phyloP scores from a whole-genome alignment of 2,113 vertebrate species.

The Chrysochloris asiatica region DNA sequence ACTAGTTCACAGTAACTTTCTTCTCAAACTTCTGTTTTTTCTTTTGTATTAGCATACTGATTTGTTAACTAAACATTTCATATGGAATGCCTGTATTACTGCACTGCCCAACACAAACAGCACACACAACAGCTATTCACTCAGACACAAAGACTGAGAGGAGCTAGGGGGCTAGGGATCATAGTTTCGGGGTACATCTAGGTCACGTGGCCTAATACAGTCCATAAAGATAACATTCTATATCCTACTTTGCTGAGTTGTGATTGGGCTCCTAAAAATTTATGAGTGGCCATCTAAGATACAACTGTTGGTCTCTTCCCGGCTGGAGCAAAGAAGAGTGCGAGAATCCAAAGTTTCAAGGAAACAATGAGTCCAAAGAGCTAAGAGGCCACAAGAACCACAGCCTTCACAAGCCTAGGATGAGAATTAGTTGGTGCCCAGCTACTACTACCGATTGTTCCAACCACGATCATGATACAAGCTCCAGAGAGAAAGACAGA shows the following conservation, averaged over 20 bases:
- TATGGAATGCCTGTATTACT: background rate
- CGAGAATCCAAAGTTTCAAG: too few species aligned
- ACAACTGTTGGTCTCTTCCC: background rate
- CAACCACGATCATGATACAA: background rate
- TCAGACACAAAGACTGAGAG: background rate
- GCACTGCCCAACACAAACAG: background rate
- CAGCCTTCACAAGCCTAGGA: background rate
- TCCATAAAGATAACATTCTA: background rate
- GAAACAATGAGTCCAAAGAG: too few species aligned
- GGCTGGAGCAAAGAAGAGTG: background rate
- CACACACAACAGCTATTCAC: background rate
- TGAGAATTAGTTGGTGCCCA: background rate
- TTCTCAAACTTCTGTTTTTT: background rate
- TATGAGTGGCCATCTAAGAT: background rate
- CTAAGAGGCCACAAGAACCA: too few species aligned
- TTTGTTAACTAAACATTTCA: conserved; percentile 17
- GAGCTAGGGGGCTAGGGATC: background rate
- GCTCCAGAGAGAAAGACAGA: background rate
- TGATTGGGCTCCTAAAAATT: background rate
- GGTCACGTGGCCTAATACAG: background rate
- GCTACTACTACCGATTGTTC: background rate
- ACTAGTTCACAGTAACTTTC: background rate
- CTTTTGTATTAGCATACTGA: background rate
- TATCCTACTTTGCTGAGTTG: background rate
- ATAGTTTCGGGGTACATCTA: background rate